Evolutionary conservation across 2,888 invertebrate species (phyloP), one percentile per base, ranked within the genome.

Genomic region (Sylvicola cinctus): DNA sequence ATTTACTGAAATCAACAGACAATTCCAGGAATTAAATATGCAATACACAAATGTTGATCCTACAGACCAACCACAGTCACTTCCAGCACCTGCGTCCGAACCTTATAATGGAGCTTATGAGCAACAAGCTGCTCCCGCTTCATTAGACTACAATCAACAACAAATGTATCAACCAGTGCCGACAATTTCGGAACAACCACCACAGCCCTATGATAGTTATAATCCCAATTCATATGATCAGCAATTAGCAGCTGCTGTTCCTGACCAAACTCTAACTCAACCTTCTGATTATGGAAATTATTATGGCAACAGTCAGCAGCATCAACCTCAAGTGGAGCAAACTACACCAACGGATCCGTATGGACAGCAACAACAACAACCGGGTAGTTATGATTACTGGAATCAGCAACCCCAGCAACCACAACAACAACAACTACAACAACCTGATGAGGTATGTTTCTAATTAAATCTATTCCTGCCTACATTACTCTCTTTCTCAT

Each of bases 1-100:
- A 41, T 57, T 57, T 44, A 44, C 44, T 13, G 50, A 54, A 44
- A 48, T 58, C 2, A 57, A 51, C 43, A 49, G 54, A 42, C 54
- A 57, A 41, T 55, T 57, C 41, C 50, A 44, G 38, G 53, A 54
- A 38, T 41, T 58, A 13, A 55, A 51, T 43, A 45, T 53, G 48
- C 54, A 55, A 42, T 52, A 54, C 39, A 47, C 45, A 37, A 44
- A 38, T 29, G 16, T 26, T 16, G 12, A 36, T 26, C 2, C 23
- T 13, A 4, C 12, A 26, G 20, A 37, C 14, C 40, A 37, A 13
- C 34, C 33, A 11, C 23, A 17, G 14, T 33, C 33, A 25, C 41
- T 13, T 13, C 28, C n/a, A 5, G 28, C 28, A 8, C 28, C 28
- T 28, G 6, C 6, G 6, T 4, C n/a, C 10, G 5, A 4, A 13